Base-by-base conservation (phyloP, 2,113 vertebrate species). In the Dipodomys stephensi region DNA sequence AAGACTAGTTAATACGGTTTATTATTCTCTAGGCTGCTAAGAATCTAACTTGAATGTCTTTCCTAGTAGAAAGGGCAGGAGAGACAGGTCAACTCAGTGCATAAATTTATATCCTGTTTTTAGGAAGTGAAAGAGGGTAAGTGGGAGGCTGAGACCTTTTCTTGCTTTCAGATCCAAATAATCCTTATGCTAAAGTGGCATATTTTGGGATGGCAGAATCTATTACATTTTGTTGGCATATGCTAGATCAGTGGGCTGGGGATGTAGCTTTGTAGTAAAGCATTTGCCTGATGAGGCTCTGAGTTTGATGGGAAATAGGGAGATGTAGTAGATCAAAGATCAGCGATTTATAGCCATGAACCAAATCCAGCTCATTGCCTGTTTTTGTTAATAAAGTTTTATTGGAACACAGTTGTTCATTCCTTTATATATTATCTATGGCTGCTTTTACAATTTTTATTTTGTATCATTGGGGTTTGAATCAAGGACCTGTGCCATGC, bases 61-160 rank as follows among this genome's bases (percentile, higher is more conserved):
- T 94, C 60, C 60, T 32, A 19, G 60, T 13, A 28, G 28, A 86
- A 32, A 79, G 16, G 7, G 35, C 32, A 46, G 28, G 46, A 81
- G 49, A 30, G 57, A 57, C 81, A 53, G 53, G n/a, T 19, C 53
- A 57, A 57, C 53, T 57, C 15, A 16, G 53, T 57, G 72, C 44
- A 32, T 81, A 74, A 81, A 68, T 73, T 93, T 73, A 57, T 72
- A 44, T 57, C 13, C 32, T 94, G 32, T n/a, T 67, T 94, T 90
- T 80, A 80, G 57, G 49, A 65, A 39, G 62, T 64, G 62, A 32
- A 18, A 2, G 53, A 57, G 53, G 53, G 53, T 57, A 16, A 57
- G 13, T 16, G 25, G 57, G 74, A 25, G 27, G 19, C 22, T 23
- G 68, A 78, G 35, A 71, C 39, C 53, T 65, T 84, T 65, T 49